Evolutionary conservation across 2,113 vertebrate species (phyloP), one percentile per base, ranked within the genome.

Genomic region (Chloropsis cyanopogon): DNA sequence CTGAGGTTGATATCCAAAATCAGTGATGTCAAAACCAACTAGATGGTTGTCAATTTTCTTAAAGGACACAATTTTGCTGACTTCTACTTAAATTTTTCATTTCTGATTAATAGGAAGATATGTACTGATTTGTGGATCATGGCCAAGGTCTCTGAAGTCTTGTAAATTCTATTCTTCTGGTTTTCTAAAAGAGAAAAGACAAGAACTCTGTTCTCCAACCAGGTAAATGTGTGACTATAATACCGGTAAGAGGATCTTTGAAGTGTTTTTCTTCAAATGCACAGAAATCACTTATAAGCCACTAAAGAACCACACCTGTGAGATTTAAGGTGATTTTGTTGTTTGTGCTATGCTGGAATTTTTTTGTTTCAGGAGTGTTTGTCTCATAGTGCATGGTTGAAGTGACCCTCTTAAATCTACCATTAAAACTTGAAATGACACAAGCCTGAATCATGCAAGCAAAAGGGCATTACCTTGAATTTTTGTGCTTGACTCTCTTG

Each of bases 311-410:
- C 79, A 63, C 82, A 83, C 70, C 72, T 4, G 1, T 21, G 63
- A 93, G 78, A 94, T 82, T 70, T 70, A 70, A 88, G 44, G 37
- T 54, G 82, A 82, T 85, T 91, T 79, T 90, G 9, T 65, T 79
- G 59, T 73, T 87, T 77, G 87, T 88, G 60, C 68, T 96, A 4
- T 44, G 64, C 44, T 88, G 93, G 92, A 95, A 75, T 90, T 93
- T 82, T 78, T 95, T 83, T 92, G 90, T 90, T 89, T 76, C 86
- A 47, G 0, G 4, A 96, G 85, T 96, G 91, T 95, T 95, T 97
- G 82, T 81, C 68, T 81, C 86, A 46, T 25, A 93, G 52, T 3
- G 7, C 75, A 83, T 20, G 26, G 71, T 88, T 95, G 63, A 94
- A 95, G 83, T 47, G 79, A 88, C 78, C 87, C 87, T 90, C 92